Evolutionary conservation across 2,888 invertebrate species (phyloP).

Genomic region (Chloroclysta siterata): DNA sequence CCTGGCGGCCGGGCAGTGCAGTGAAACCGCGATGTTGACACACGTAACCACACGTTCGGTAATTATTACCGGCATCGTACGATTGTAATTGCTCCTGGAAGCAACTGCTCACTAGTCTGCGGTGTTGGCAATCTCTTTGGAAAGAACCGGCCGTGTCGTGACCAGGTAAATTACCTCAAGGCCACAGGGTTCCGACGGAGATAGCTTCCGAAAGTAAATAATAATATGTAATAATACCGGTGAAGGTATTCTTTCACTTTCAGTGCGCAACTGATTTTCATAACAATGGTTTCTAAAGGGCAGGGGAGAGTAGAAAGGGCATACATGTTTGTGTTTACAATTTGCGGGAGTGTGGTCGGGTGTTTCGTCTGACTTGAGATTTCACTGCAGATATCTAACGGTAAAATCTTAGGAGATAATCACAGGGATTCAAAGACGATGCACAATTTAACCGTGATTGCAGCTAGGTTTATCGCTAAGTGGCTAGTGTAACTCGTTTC

Average conservation of each 20-base stretch:
- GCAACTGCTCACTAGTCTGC: slow-evolving; percentile 14
- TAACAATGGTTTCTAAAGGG: slow-evolving; percentile 23
- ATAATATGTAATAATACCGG: slow-evolving; percentile 8
- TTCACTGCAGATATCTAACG: slow-evolving; percentile 9
- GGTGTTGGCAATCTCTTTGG: slow-evolving; percentile 31
- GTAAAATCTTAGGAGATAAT: slow-evolving; percentile 2
- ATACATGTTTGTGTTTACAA: slow-evolving; percentile 11
- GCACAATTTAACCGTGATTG: neutral
- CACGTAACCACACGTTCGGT: slow-evolving; percentile 35
- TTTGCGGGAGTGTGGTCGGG: slow-evolving; percentile 18
- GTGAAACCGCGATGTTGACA: slow-evolving; percentile 34
- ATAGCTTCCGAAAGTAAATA: slow-evolving; percentile 18
- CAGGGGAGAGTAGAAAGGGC: slow-evolving; percentile 20
- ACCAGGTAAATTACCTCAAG: slow-evolving; percentile 23
- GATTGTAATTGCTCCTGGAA: slow-evolving; percentile 32
- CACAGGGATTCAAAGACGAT: neutral
- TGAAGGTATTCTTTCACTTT: slow-evolving; percentile 20
- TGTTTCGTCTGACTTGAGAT: slow-evolving; percentile 1
- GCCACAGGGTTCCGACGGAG: slow-evolving; percentile 11
- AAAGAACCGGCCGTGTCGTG: slow-evolving; percentile 24
- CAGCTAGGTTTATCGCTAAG: neutral
- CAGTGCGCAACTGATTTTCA: slow-evolving; percentile 26
- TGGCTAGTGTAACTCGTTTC: neutral
- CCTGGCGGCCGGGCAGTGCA: neutral
- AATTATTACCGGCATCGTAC: slow-evolving; percentile 36